phyloP scores from a whole-genome alignment of 2,797 vertebrate species.

The Anguilla pacifica region DNA sequence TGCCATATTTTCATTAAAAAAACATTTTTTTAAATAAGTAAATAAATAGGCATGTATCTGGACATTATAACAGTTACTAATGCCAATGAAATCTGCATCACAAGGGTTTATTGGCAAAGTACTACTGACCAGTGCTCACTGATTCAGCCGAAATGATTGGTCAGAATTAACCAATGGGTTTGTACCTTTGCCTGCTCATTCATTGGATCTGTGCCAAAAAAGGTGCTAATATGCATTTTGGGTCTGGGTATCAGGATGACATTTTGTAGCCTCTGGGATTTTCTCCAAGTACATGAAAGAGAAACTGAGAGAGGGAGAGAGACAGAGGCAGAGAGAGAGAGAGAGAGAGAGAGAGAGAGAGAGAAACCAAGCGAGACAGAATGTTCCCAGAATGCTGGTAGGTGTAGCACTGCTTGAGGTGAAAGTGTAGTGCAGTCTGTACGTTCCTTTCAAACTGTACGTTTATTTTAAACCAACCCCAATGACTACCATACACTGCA shows the following conservation, averaged over 20 bases:
- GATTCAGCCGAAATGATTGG: neutral
- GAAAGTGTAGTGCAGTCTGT: neutral
- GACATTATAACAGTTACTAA: too few relatives aligned
- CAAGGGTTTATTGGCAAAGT: neutral
- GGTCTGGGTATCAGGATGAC: neutral
- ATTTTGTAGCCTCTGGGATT: neutral
- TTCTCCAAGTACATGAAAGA: neutral
- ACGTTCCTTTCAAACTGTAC: neutral
- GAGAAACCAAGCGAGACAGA: neutral
- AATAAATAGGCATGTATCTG: too few relatives aligned
- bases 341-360: neutral
- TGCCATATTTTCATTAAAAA: too few relatives aligned
- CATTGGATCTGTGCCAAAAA: too few relatives aligned
- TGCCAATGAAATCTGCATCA: neutral
- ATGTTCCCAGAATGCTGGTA: neutral
- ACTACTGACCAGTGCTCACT: neutral
- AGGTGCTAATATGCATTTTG: too few relatives aligned
- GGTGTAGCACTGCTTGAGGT: neutral
- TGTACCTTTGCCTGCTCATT: neutral
- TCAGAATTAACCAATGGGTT: neutral
- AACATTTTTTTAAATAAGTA: too few relatives aligned
- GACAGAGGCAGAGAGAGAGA: neutral
- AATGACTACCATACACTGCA: neutral
- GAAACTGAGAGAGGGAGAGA: neutral
- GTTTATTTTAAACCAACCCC: neutral